These are phyloP conservation scores for Zaprionus camerounensis DNA, from an alignment of 1,140 invertebrate species.

Conservation along the genomic window DNA sequence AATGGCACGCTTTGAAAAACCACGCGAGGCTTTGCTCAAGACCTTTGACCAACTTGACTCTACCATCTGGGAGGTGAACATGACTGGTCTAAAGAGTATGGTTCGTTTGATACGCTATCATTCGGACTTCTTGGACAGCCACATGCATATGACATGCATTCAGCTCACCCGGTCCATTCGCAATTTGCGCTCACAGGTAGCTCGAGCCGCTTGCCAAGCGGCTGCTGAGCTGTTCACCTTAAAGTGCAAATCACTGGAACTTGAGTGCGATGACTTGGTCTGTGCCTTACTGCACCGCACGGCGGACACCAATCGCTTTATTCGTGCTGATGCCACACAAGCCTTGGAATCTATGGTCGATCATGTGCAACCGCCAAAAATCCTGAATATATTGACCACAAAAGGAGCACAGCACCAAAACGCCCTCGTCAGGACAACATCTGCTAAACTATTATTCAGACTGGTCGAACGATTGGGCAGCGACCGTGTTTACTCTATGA, in stretches of 20 bases:
- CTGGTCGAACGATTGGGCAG: conserved; percentile 90
- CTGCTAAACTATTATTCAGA: conserved; percentile 91
- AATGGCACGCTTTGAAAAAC: conserved; percentile 85
- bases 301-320: conserved; percentile 96
- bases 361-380: conserved; percentile 86
- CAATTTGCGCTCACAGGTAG: conserved; percentile 95
- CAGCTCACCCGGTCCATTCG: conserved; percentile 91
- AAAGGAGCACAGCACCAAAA: conserved; percentile 92
- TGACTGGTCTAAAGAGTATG: conserved; percentile 90
- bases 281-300: conserved; percentile 92
- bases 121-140: conserved; percentile 87
- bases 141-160: conserved; percentile 88
- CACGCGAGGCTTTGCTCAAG: conserved; percentile 87
- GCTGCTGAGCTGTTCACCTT: conserved; percentile 91
- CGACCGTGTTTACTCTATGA: conserved; percentile 89
- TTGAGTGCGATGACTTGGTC: conserved; percentile 94
- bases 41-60: conserved; percentile 88
- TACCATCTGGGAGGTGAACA: conserved; percentile 93
- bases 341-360: conserved; percentile 93
- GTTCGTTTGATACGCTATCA: conserved; percentile 90
- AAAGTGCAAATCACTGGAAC: conserved; percentile 90
- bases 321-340: conserved; percentile 93
- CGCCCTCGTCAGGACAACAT: conserved; percentile 91
- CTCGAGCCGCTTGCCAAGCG: conserved; percentile 92
- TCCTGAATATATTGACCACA: conserved; percentile 84